Evolutionary conservation across 2,797 vertebrate species (phyloP).

Genomic region (Gallinago nigripennis): DNA sequence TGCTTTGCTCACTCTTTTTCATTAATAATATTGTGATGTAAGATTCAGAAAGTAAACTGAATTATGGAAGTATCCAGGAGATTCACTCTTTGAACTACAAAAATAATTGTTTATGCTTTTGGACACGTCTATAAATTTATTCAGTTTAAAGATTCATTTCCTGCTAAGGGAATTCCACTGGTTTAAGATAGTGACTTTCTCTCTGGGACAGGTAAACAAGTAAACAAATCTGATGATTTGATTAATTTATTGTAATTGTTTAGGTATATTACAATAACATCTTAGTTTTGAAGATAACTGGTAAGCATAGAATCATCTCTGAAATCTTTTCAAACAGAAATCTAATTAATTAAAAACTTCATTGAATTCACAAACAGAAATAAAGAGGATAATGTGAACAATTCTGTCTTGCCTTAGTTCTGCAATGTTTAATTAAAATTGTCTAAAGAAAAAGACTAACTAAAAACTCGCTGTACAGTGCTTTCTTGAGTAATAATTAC

Average conservation of each 20-base stretch:
- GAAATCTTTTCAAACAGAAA: not conserved
- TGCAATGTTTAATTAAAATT: not conserved
- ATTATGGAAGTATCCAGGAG: not conserved
- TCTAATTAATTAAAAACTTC: not conserved
- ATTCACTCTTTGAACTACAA: not conserved
- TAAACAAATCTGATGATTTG: not conserved
- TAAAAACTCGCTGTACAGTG: not conserved
- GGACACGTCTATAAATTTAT: not conserved
- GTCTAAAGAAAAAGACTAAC: not conserved
- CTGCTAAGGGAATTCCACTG: not conserved
- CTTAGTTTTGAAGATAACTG: not conserved
- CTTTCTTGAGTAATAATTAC: not conserved
- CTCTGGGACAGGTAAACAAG: not conserved
- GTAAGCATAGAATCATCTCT: not conserved
- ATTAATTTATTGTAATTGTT: not conserved
- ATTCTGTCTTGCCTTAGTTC: not conserved
- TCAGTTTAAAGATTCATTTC: not conserved
- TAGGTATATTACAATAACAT: not conserved
- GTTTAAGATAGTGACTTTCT: not conserved
- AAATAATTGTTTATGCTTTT: not conserved
- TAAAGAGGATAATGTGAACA: not conserved
- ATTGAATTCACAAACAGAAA: not conserved
- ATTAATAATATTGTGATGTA: not conserved
- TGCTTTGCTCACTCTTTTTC: not conserved
- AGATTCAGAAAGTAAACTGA: not conserved